Evolutionary conservation across 1,140 invertebrate genomes (phyloP).

Genomic region (Drosophila lowei): DNA sequence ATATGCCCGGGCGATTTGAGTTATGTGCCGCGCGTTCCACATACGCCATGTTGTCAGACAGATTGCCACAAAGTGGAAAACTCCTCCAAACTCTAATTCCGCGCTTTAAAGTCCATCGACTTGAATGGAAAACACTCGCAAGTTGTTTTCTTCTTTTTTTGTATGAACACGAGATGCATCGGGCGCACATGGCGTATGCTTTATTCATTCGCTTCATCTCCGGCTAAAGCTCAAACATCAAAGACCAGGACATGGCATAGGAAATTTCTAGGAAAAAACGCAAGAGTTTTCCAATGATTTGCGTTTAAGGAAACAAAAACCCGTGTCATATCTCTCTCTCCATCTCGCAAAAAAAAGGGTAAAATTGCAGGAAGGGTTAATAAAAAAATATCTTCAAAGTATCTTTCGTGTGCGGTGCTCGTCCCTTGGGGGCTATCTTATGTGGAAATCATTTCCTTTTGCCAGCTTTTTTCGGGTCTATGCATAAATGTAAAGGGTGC

Average conservation of each 20-base stretch:
- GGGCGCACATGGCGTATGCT: conserved; percentile 23
- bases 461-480: too few relatives aligned
- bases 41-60: conserved; percentile 49
- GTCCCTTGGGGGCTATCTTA: conserved; percentile 13
- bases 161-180: neutral
- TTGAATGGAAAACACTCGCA: conserved; percentile 1
- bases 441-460: conserved; percentile 9
- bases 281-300: conserved; percentile 25
- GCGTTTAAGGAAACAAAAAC: conserved; percentile 3
- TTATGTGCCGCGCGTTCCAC: conserved; percentile 37
- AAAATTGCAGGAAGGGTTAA: conserved; percentile 10
- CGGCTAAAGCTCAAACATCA: conserved; percentile 27
- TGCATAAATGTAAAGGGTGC: too few relatives aligned
- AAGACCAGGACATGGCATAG: conserved; percentile 14
- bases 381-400: conserved; percentile 35
- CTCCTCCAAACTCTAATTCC: neutral
- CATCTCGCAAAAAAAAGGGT: conserved; percentile 11
- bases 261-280: conserved; percentile 14
- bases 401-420: conserved; percentile 14
- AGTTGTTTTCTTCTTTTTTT: neutral
- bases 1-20: conserved; percentile 25
- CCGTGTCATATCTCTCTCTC: conserved; percentile 8
- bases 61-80: conserved; percentile 35
- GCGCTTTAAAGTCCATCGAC: conserved; percentile 18
- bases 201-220: conserved; percentile 10